Conservation (phyloP, 2,797 vertebrate species). For the Spinibarbus caldwelli region DNA sequence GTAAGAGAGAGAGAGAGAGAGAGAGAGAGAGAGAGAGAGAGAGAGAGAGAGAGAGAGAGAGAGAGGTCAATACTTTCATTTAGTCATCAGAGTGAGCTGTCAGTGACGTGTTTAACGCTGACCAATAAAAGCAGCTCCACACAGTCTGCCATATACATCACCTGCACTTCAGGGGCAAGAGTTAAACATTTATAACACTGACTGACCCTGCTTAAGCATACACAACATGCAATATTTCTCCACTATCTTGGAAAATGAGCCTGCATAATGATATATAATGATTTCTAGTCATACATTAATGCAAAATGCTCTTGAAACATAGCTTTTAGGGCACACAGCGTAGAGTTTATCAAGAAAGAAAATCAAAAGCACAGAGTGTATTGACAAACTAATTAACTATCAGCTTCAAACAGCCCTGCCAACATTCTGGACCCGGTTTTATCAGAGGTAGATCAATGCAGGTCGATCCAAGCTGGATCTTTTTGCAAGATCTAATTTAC, state of each 20-base stretch:
- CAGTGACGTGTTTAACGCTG: conserved; percentile 44
- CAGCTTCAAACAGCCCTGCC: conserved; percentile 60
- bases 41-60: neutral
- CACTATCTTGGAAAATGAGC: conserved; percentile 45
- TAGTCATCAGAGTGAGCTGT: conserved; percentile 44
- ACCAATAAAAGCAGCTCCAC: conserved; percentile 40
- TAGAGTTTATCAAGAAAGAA: conserved; percentile 31
- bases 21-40: no score
- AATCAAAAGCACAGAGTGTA: conserved; percentile 56
- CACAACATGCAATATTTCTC: conserved; percentile 39
- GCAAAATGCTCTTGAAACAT: conserved; percentile 13
- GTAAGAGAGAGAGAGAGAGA: neutral
- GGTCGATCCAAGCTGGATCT: conserved; percentile 49
- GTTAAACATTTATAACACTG: conserved; percentile 31
- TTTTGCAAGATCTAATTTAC: conserved; percentile 59
- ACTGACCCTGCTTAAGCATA: conserved; percentile 19
- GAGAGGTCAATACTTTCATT: conserved; percentile 56
- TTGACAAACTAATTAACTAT: conserved; percentile 67
- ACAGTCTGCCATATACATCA: conserved; percentile 26
- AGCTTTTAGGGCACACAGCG: conserved; percentile 47
- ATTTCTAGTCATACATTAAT: neutral
- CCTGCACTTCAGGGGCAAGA: conserved; percentile 1
- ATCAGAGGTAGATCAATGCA: conserved; percentile 61
- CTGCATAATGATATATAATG: neutral
- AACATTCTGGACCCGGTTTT: conserved; percentile 65